Evolutionary conservation across 53 echinoderm and acorn worm species (phyloP).

Genomic region (Crossaster papposus): DNA sequence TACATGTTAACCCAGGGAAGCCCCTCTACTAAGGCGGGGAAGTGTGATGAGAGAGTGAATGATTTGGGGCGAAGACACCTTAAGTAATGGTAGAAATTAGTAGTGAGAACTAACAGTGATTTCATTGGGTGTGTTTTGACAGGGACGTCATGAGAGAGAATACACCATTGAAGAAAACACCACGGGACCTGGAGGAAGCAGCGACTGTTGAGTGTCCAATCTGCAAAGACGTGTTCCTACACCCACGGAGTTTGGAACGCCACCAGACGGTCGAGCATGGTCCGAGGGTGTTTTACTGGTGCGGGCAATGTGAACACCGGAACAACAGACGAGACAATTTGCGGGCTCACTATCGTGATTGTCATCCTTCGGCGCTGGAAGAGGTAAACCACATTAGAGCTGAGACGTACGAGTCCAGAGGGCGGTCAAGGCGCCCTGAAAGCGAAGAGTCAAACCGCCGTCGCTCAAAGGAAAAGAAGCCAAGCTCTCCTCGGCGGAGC

Average conservation of each 20-base stretch:
- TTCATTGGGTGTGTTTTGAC: background rate
- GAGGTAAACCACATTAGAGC: background rate
- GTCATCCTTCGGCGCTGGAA: background rate
- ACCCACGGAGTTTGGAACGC: conserved; percentile 1
- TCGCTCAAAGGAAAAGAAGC: background rate
- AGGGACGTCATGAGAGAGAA: background rate
- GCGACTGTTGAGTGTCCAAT: background rate
- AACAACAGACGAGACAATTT: conserved; percentile 5
- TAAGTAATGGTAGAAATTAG: background rate
- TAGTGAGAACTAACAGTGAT: background rate
- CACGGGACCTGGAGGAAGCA: background rate
- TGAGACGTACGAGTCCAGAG: conserved; percentile 3
- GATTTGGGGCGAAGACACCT: background rate
- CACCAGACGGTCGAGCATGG: conserved; percentile 17
- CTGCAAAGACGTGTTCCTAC: background rate
- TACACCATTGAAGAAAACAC: conserved; percentile 6
- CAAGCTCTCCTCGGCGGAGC: conserved; percentile 17
- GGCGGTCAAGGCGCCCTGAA: background rate
- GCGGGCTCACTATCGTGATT: background rate
- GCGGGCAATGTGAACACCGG: conserved; percentile 21
- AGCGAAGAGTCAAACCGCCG: background rate
- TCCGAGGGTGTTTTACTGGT: conserved; percentile 13
- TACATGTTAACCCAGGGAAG: conserved; percentile 7
- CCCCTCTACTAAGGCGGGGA: background rate
- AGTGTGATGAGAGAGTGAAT: background rate